Conservation (phyloP, 2,888 invertebrate species). For the Calliopum simillimum region DNA sequence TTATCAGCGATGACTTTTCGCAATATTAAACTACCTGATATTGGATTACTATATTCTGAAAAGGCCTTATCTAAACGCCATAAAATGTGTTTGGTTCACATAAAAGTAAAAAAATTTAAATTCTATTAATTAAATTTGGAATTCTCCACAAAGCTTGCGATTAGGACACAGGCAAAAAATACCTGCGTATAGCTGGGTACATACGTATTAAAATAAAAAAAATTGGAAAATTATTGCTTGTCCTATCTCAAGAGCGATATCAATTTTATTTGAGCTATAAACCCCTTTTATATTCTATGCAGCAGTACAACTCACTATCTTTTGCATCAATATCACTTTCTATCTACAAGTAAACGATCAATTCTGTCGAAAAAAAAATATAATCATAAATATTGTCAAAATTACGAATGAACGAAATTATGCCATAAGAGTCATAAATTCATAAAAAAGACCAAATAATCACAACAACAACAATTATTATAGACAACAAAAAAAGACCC, state of each 20-base stretch:
- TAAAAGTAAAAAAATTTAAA: too few species aligned
- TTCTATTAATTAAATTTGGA: too few species aligned
- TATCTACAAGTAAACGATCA: conserved; percentile 38
- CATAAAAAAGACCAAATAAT: conserved; percentile 53
- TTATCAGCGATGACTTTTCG: too few species aligned
- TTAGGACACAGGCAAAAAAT: too few species aligned
- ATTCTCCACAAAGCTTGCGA: too few species aligned
- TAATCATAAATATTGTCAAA: conserved; percentile 57
- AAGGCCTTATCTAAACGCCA: too few species aligned
- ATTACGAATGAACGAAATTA: conserved; percentile 51
- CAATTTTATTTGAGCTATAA: conserved; percentile 21
- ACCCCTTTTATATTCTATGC: neutral
- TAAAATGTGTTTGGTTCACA: too few species aligned
- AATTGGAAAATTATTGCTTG: conserved; percentile 6
- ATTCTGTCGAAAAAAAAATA: conserved; percentile 36
- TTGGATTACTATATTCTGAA: too few species aligned
- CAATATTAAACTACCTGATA: too few species aligned
- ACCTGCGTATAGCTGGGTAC: too few species aligned
- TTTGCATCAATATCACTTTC: conserved; percentile 39
- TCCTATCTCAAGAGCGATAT: conserved; percentile 26
- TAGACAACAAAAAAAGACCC: neutral
- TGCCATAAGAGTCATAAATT: conserved; percentile 53
- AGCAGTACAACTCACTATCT: conserved; percentile 22
- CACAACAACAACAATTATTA: conserved; percentile 22
- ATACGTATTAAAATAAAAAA: neutral